phyloP scores from a whole-genome alignment of 2,113 vertebrate species.

The Uria lomvia region DNA sequence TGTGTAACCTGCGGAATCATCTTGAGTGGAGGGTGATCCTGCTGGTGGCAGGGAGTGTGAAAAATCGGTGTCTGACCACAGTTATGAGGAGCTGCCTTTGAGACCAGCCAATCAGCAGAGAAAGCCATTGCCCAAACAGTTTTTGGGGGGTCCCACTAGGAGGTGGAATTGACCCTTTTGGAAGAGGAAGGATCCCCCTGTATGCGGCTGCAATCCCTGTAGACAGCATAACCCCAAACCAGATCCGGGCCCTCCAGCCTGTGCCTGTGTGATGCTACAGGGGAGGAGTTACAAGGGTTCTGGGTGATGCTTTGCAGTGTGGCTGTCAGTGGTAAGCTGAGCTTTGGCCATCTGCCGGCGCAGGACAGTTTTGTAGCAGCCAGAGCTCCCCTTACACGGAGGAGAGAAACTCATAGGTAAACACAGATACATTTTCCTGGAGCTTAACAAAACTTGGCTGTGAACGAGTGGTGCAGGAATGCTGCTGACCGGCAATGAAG shows the following conservation, averaged over 20 bases:
- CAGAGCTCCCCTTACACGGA: accelerated
- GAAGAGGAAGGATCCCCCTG: too few species aligned
- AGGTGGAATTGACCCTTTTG: too few species aligned
- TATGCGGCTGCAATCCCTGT: accelerated
- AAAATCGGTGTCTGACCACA: too few species aligned
- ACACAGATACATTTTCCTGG: not conserved
- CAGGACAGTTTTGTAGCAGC: not conserved
- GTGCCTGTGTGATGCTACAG: accelerated
- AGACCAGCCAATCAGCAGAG: not conserved
- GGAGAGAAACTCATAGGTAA: accelerated
- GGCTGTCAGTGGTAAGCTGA: not conserved
- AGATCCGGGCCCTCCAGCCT: not conserved
- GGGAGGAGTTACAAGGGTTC: too few species aligned
- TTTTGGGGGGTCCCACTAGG: not conserved
- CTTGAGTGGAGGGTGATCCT: too few species aligned
- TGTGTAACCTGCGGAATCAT: not conserved
- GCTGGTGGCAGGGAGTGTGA: not conserved
- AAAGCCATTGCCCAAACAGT: accelerated
- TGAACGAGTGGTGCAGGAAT: not conserved
- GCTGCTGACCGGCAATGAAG: not conserved
- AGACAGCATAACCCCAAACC: accelerated
- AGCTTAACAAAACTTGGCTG: not conserved
- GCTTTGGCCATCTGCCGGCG: not conserved
- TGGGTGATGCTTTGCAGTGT: not conserved
- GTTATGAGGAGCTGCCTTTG: not conserved